Evolutionary conservation across 2,113 vertebrate genomes (phyloP), one percentile per base, ranked within the genome.

Genomic region (Clupea harengus): DNA sequence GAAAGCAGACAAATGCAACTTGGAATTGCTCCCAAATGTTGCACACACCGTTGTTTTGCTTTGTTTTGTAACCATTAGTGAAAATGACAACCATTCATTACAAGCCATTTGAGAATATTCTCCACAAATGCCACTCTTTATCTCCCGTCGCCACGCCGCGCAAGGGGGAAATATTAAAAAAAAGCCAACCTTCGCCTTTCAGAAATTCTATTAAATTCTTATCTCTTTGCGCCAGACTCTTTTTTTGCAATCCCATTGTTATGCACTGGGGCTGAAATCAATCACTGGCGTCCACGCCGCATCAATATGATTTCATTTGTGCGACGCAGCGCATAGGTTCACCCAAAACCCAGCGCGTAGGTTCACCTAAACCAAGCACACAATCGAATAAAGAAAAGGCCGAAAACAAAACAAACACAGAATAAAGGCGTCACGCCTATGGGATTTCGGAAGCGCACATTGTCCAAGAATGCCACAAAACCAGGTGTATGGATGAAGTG

Each of bases 181-280:
- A 96, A 96, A 39, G 39, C 96, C 94, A 96, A 96, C 96, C 96
- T 97, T 95, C 94, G 95, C 95, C 96, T 96, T 97, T 97, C 95
- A 96, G 95, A 96, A 96, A 98, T 98, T 97, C 97, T 97, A 97
- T 97, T 97, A 96, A 97, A 96, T 94, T 94, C 97, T 98, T 99
- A 98, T 99, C 97, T 94, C 94, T 94, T 93, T 94, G 94, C 96
- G 94, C 95, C 98, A 99, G 98, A 93, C 96, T 94, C 94, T 96
- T 95, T 95, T 95, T 93, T 94, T 88, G 93, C 92, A 89, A 93
- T 94, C 89, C 95, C 92, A 97, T 99, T 98, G 98, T 98, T 97
- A 96, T 94, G 92, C 92, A 89, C 92, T 94, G 93, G 88, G 92
- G 96, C 97, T 96, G 94, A 96, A 94, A 96, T 97, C 96, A 94